Conservation (phyloP, 2,888 invertebrate species). For the Lasioglossum vierecki region DNA sequence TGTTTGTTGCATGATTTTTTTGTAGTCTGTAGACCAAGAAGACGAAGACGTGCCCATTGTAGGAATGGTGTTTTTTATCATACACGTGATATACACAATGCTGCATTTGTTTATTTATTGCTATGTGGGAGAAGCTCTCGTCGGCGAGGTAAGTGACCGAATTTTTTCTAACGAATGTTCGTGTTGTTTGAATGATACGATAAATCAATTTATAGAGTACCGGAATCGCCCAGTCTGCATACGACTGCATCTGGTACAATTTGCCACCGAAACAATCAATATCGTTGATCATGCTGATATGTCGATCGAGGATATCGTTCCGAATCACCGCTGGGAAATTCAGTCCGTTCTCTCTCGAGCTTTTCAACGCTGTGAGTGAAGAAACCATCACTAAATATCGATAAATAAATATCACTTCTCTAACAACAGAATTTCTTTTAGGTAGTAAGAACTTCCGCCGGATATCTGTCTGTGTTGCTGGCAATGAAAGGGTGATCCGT, state of each 20-base stretch:
- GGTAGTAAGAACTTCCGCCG: conserved; percentile 70
- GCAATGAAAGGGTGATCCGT: conserved; percentile 44
- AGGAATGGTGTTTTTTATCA: conserved; percentile 43
- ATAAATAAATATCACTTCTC: not conserved
- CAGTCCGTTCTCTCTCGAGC: conserved; percentile 50
- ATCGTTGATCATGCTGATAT: conserved; percentile 39
- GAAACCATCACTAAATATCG: not conserved
- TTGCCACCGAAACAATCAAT: conserved; percentile 47
- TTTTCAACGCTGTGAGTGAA: conserved; percentile 53
- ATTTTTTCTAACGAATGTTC: not conserved
- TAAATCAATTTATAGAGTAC: conserved; percentile 48
- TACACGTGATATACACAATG: conserved; percentile 56
- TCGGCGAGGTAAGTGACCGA: conserved; percentile 40
- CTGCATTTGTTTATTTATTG: conserved; percentile 71
- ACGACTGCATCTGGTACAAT: conserved; percentile 62
- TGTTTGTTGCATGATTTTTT: not conserved
- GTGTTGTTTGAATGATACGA: not conserved
- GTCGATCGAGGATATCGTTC: conserved; percentile 47
- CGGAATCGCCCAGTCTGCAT: conserved; percentile 39
- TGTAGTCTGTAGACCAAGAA: conserved; percentile 48
- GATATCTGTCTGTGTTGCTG: conserved; percentile 71
- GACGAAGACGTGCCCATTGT: conserved; percentile 25
- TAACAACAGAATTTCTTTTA: conserved; percentile 36
- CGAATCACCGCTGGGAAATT: conserved; percentile 65
- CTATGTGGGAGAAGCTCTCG: conserved; percentile 69